phyloP scores from a whole-genome alignment of 2,797 vertebrate species.

The Morus bassanus region DNA sequence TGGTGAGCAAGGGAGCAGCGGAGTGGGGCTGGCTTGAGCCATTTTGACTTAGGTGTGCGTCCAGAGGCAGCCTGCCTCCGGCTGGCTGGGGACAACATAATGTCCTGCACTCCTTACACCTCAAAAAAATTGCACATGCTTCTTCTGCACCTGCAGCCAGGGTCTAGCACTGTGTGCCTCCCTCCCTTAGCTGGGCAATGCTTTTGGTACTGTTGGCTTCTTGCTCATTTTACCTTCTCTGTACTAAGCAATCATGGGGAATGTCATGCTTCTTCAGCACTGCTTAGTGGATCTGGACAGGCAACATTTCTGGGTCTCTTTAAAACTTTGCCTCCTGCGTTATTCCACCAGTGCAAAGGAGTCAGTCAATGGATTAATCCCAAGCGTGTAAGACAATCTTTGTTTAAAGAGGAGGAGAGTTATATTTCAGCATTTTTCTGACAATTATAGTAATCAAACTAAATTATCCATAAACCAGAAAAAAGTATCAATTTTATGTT shows the following conservation, averaged over 20 bases:
- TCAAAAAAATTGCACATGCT: accelerated
- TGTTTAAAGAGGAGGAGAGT: constrained; percentile 42
- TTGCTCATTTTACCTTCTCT: neutral
- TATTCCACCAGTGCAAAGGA: neutral
- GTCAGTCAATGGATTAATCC: neutral
- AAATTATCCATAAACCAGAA: constrained; percentile 65
- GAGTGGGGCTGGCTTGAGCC: neutral
- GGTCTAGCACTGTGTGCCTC: neutral
- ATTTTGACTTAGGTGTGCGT: neutral
- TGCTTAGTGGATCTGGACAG: neutral
- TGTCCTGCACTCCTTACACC: neutral
- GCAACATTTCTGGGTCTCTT: neutral
- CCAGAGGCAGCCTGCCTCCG: neutral
- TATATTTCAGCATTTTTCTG: constrained; percentile 58
- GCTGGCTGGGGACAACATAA: neutral
- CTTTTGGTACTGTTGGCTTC: neutral
- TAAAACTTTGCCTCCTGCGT: neutral
- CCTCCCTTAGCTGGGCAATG: neutral
- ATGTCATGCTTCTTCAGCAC: neutral
- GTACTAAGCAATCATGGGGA: neutral
- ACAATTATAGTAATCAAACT: constrained; percentile 57
- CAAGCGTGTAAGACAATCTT: constrained; percentile 48
- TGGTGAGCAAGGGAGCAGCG: neutral
- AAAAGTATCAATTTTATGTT: constrained; percentile 55
- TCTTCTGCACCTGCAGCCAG: neutral